These are phyloP conservation scores for Atrichornis clamosus DNA, from an alignment of 2,113 vertebrate species.

Conservation along the genomic window DNA sequence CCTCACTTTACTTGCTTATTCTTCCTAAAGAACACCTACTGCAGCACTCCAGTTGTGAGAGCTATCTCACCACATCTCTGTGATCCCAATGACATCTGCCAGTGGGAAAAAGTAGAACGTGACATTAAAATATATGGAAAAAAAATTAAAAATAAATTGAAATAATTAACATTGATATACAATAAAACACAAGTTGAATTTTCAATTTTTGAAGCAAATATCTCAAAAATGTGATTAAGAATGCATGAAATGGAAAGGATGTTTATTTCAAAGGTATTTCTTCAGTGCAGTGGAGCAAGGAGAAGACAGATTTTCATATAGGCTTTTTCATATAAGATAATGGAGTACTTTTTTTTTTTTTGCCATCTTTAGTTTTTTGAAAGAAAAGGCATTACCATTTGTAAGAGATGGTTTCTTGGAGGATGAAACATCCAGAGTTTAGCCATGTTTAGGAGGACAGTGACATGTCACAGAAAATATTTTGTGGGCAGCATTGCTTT, in stretches of 20 bases:
- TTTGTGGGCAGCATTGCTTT: background rate
- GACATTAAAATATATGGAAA: no score
- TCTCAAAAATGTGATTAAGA: background rate
- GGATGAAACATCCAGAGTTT: background rate
- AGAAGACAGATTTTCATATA: background rate
- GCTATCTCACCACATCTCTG: no score
- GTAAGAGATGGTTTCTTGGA: background rate
- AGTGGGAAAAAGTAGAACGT: no score
- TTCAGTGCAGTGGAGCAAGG: background rate
- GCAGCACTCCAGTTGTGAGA: no score
- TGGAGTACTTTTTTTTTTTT: background rate
- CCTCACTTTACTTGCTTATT: no score
- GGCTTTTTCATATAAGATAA: background rate
- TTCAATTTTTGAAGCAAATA: background rate
- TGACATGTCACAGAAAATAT: background rate
- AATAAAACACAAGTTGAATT: background rate
- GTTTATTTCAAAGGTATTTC: background rate
- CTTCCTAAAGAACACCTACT: no score
- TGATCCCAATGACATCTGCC: no score
- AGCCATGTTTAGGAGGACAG: background rate
- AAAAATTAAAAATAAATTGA: no score
- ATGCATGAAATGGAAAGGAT: background rate
- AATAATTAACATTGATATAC: no score
- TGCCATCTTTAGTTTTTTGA: background rate
- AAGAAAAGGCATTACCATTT: background rate